A percentile compares a stretch with the other conserved stretches of the same genome.
Evolutionary conservation across 1,140 invertebrate genomes (phyloP).

Genomic region (Drosophila parvula): DNA sequence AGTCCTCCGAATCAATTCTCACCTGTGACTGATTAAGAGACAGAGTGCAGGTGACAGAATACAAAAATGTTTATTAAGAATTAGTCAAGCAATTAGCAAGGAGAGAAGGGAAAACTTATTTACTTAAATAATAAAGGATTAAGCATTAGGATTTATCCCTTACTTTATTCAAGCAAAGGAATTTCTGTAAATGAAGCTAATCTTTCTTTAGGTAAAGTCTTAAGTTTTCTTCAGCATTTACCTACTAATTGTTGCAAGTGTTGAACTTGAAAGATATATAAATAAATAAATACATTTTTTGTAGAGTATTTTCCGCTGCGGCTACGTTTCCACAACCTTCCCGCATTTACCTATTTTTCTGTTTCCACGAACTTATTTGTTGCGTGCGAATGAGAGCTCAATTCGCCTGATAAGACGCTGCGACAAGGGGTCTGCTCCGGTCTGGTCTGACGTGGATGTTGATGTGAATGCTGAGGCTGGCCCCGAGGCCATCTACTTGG

Average conservation of each 20-base stretch:
- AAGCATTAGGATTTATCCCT: too few species aligned
- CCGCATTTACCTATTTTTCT: constrained; percentile 3
- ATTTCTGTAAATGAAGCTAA: too few species aligned
- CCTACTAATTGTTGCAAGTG: too few species aligned
- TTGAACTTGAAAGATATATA: too few species aligned
- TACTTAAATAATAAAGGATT: not conserved
- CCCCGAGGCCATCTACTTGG: constrained; percentile 38
- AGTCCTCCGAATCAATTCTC: not conserved
- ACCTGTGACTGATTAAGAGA: constrained; percentile 21
- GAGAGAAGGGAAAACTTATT: not conserved
- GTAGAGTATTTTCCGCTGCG: constrained; percentile 19
- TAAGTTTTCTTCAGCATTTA: too few species aligned
- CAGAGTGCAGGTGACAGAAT: not conserved
- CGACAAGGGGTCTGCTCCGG: constrained; percentile 30
- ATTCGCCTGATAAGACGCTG: constrained; percentile 70
- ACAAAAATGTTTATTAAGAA: not conserved
- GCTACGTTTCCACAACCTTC: not conserved
- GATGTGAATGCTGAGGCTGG: constrained; percentile 51
- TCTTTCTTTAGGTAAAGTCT: too few species aligned
- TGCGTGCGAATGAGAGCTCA: constrained; percentile 78
- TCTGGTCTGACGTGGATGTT: constrained; percentile 47
- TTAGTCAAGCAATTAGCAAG: not conserved
- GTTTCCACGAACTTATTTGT: constrained; percentile 62
- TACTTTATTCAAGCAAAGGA: too few species aligned
- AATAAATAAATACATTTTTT: not conserved